Evolutionary conservation across 1,140 invertebrate species (phyloP), one percentile per base, ranked within the genome.

Genomic region (Nilaparvata lugens): DNA sequence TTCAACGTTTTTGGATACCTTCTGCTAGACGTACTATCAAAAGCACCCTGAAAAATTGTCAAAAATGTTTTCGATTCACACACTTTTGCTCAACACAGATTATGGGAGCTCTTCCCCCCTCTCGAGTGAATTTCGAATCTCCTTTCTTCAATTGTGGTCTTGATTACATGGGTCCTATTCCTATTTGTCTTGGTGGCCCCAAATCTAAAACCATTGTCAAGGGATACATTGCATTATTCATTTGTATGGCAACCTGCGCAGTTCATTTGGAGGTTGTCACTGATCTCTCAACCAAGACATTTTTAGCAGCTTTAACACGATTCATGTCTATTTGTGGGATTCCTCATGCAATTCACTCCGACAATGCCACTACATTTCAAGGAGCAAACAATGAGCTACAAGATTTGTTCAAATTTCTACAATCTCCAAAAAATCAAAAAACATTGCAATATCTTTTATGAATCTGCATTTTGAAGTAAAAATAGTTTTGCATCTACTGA

Each of bases 261-360:
- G 58, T 75, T 1, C 73, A 75, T 63, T 56, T 74, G 19, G 73
- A 76, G 54, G 56, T 72, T 1, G 68, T 74, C 0, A 52, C 19
- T 23, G 66, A 69, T 58, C 52, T 75, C 3, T 62, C 56, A 7
- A 70, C 70, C 2, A 65, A 67, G 6, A 59, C 43, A 18, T 73
- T 70, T 58, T 21, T 74, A 9, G 53, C 58, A 14, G 66, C 65
- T 9, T 56, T 72, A 2, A 57, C 60, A 35, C 24, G 69, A 16
- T 72, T 74, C 52, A 64, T 71, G 11, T 51, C 65, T 1, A 48
- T 69, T 52, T 45, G 67, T 43, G 69, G 69, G 16, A 54, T 23
- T 16, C 61, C 65, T 18, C 9, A n/a, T 3, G 35, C 56, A 2
- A 51, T 74, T 14, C 67, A 63, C 45, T 69, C 66, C 0, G 71